Percentiles rank a stretch among this genome's conserved stretches.
These are phyloP conservation scores for Tenualosa thibaudeaui DNA, from an alignment of 2,797 vertebrate genomes.

Conservation along the genomic window DNA sequence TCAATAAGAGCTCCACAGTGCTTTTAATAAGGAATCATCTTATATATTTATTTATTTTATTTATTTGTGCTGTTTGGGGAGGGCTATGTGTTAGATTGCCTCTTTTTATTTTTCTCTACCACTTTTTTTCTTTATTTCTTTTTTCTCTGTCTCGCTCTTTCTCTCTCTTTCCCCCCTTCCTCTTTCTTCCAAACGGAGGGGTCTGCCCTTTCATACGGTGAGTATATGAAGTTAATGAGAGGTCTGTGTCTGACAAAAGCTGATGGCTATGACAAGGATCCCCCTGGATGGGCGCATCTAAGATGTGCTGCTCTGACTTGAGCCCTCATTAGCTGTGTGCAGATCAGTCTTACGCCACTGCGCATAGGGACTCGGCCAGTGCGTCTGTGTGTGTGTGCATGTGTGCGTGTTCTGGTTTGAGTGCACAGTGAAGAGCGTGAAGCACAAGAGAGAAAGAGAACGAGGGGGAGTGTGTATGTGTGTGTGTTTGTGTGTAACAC, in stretches of 20 bases:
- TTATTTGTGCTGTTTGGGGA: conserved; percentile 51
- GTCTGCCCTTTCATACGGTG: neutral
- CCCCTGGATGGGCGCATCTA: conserved; percentile 37
- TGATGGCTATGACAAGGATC: conserved; percentile 66
- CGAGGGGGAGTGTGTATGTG: neutral
- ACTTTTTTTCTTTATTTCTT: conserved; percentile 21
- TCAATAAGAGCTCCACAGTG: conserved; percentile 49
- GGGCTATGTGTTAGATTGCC: conserved; percentile 57
- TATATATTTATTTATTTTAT: conserved; percentile 31
- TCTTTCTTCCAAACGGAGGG: conserved; percentile 25
- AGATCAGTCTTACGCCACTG: conserved; percentile 14
- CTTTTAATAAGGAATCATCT: conserved; percentile 54
- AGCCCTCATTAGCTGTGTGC: conserved; percentile 20
- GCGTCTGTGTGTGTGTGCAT: neutral
- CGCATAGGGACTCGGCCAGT: conserved; percentile 3
- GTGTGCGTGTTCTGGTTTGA: conserved; percentile 1
- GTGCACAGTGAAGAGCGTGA: neutral
- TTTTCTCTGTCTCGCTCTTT: conserved; percentile 5
- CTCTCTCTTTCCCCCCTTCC: conserved; percentile 16
- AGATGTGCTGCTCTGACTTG: neutral
- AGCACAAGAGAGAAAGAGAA: neutral
- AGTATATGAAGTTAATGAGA: conserved; percentile 64
- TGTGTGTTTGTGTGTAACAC: neutral
- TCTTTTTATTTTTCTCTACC: conserved; percentile 37
- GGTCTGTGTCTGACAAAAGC: conserved; percentile 64